These are phyloP conservation scores for Chrysochloris asiatica DNA, from an alignment of 2,113 vertebrate species.

Conservation along the genomic window DNA sequence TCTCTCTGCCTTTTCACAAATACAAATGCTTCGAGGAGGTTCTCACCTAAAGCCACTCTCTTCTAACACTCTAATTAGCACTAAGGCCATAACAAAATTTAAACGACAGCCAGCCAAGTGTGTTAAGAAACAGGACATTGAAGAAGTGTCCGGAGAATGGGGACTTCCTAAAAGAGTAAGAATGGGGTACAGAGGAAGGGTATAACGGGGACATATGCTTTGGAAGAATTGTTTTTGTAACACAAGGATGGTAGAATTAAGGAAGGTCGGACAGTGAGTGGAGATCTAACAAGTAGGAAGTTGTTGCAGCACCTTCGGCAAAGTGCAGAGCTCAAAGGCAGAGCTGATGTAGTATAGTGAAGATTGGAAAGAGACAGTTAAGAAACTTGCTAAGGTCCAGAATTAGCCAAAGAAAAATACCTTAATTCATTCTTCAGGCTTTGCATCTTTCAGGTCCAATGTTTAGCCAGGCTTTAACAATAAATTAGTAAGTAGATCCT, in stretches of 20 bases:
- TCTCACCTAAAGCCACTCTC: slow-evolving; percentile 5
- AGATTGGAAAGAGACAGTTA: not conserved
- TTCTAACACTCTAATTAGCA: not conserved
- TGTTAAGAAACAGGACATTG: not conserved
- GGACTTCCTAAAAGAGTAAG: not conserved
- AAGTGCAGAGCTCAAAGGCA: not conserved
- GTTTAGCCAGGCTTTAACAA: not conserved
- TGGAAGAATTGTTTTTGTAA: not conserved
- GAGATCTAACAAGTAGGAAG: not conserved
- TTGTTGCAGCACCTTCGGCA: not conserved
- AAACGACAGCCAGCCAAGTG: not conserved
- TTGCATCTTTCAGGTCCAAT: not conserved
- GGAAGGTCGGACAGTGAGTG: not conserved
- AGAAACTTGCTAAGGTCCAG: no score
- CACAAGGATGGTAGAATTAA: not conserved
- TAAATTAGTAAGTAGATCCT: not conserved
- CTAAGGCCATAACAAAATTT: not conserved
- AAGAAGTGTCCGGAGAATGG: not conserved
- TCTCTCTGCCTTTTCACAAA: not conserved
- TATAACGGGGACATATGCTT: not conserved
- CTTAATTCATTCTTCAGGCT: not conserved
- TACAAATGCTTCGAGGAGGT: not conserved
- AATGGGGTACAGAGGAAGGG: not conserved
- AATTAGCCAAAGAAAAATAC: not conserved
- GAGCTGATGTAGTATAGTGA: not conserved